phyloP scores from a whole-genome alignment of 2,113 vertebrate genomes.

The Pedetes capensis region DNA sequence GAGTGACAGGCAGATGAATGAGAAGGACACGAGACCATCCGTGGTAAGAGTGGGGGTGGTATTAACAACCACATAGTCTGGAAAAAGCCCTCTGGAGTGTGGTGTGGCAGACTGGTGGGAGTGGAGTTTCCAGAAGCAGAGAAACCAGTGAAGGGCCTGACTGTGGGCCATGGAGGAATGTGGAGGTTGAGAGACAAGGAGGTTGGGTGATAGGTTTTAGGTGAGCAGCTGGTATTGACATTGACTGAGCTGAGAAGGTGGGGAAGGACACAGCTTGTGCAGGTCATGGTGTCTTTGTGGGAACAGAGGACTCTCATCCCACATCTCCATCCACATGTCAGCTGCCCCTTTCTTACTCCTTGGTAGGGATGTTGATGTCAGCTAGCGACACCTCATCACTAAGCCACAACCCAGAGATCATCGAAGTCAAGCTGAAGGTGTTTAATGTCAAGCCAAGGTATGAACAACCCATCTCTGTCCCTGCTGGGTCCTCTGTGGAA shows the following conservation, averaged over 20 bases:
- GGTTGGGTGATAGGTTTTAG: background rate
- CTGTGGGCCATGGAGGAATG: background rate
- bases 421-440: conserved; percentile 85
- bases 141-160: background rate
- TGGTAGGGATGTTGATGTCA: conserved; percentile 78
- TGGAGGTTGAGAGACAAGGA: background rate
- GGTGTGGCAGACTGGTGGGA: background rate
- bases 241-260: background rate
- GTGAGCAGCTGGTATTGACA: background rate
- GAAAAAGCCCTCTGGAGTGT: background rate
- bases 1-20: background rate
- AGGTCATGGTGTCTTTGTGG: background rate
- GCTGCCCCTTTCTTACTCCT: background rate
- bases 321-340: background rate
- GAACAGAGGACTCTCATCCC: background rate
- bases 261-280: background rate
- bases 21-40: background rate
- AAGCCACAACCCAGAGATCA: background rate
- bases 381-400: background rate
- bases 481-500: conserved; percentile 82
- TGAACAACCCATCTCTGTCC: conserved; percentile 48
- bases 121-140: background rate
- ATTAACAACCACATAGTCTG: background rate
- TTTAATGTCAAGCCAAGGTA: conserved; percentile 44
- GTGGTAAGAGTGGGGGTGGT: background rate